These are phyloP conservation scores for Galaxias olidus DNA, from an alignment of 2,797 vertebrate genomes.

Conservation along the genomic window DNA sequence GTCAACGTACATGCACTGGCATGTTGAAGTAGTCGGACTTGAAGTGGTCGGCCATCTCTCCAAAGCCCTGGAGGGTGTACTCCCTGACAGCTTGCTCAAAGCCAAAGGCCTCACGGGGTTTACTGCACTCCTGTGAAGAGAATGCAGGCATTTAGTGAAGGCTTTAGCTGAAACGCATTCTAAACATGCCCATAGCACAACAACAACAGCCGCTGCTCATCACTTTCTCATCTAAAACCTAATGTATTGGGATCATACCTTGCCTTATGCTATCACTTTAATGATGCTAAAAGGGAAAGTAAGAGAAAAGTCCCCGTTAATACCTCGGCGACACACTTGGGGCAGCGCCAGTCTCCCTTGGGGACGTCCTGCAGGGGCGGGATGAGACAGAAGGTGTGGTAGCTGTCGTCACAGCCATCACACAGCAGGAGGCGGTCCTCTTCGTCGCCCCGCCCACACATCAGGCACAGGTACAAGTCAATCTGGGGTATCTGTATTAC, in stretches of 20 bases:
- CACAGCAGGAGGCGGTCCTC: slow-evolving; percentile 95
- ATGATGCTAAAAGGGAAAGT: too few species aligned
- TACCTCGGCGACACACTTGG: slow-evolving; percentile 98
- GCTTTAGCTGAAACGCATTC: not conserved
- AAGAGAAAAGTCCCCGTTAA: too few species aligned
- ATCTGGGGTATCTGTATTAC: slow-evolving; percentile 80
- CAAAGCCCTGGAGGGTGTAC: slow-evolving; percentile 95
- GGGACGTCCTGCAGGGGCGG: slow-evolving; percentile 96
- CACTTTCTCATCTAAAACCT: too few species aligned
- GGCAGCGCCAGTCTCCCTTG: slow-evolving; percentile 98
- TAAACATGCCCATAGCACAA: not conserved
- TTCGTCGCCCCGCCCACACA: slow-evolving; percentile 95
- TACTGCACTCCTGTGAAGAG: slow-evolving; percentile 91
- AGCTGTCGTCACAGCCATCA: slow-evolving; percentile 98
- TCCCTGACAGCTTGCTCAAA: slow-evolving; percentile 97
- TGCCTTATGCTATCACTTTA: too few species aligned
- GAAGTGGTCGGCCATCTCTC: slow-evolving; percentile 99
- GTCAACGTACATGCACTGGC: slow-evolving; percentile 91
- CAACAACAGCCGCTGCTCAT: too few species aligned
- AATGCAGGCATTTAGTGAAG: not conserved
- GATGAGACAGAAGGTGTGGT: slow-evolving; percentile 97
- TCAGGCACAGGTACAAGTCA: slow-evolving; percentile 95
- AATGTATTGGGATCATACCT: too few species aligned
- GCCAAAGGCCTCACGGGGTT: slow-evolving; percentile 96
- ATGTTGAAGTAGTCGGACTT: slow-evolving; percentile 99